Conservation (phyloP, 2,797 vertebrate genomes). For the Hypotaenidia okinawae region DNA sequence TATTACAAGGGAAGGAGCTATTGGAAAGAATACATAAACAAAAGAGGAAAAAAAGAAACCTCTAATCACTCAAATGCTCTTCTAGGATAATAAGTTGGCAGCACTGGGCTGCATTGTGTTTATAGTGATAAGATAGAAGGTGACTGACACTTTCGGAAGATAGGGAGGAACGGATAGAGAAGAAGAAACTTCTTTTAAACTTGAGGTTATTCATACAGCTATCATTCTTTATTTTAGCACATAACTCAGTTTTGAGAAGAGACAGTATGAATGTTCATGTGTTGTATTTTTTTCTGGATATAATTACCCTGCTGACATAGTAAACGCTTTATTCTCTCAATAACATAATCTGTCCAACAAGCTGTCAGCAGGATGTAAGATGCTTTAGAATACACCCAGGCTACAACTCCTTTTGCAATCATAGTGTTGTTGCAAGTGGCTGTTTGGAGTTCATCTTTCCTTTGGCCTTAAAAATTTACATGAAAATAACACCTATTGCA, state of each 20-base stretch:
- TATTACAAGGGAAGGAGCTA: neutral
- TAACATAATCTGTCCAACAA: neutral
- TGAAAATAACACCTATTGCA: neutral
- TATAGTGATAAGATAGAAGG: neutral
- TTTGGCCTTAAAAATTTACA: neutral
- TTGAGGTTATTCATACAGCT: neutral
- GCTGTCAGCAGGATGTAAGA: neutral
- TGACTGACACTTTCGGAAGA: neutral
- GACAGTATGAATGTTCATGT: neutral
- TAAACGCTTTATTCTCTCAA: constrained; percentile 24
- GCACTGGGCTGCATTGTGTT: neutral
- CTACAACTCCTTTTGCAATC: neutral
- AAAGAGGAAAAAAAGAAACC: neutral
- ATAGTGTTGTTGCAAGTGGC: neutral
- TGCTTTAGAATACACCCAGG: neutral
- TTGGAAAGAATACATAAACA: neutral
- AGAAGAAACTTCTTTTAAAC: neutral
- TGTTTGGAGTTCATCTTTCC: neutral
- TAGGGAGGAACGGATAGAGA: neutral
- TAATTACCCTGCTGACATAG: constrained; percentile 20
- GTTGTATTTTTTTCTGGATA: neutral
- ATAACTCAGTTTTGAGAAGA: neutral
- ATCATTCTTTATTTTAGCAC: neutral
- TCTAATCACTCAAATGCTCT: neutral
- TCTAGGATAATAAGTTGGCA: neutral